Base-by-base conservation (phyloP, 2,888 invertebrate genomes). In the Plagiodera versicolora region DNA sequence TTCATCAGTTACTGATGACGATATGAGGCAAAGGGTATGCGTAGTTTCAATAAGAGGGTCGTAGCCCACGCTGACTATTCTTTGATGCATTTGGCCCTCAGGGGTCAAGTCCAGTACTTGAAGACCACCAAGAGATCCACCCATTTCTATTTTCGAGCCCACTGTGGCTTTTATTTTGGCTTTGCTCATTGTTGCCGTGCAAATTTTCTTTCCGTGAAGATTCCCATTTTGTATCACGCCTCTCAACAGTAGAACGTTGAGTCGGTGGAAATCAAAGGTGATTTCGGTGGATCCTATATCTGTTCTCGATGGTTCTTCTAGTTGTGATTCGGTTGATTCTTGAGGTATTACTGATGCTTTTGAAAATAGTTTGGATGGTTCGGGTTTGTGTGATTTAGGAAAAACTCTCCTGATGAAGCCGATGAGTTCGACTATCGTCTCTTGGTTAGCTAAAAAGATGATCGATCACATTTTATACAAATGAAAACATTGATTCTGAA, bases 341-440 rank as follows among this genome's bases (percentile, higher is more conserved):
- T 71, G 67, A 61, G 58, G 63, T 39, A 39, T 14, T 4, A 39
- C 14, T 39, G 39, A 39, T 39, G 39, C 39, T 39, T 39, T 39
- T 60, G 68, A 77, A 71, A 66, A 79, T 47, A 60, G 76, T 70
- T 66, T 73, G 3, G 70, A 67, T 8, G 70, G 60, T 8, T 65
- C 61, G 8, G 70, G 70, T 67, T 75, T 75, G 66, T 77, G 77
- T 55, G 72, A 72, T 70, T 72, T 81, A 28, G 85, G 86, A 63
- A 87, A 84, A 2, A 93, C 87, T 52, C 94, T 85, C 71, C 90
- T 89, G 2, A 88, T 85, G 76, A 97, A 96, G n/a, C 93, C 92
- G 67, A 95, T 86, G 60, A 98, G 80, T 79, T 98, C 97, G 9
- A 96, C 92, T 66, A 97, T 91, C 0, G 97, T 97, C 79, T 95